Percentiles rank a stretch among this genome's conserved stretches.
These are phyloP conservation scores for Florisuga fusca DNA, from an alignment of 2,797 vertebrate genomes.

Conservation along the genomic window DNA sequence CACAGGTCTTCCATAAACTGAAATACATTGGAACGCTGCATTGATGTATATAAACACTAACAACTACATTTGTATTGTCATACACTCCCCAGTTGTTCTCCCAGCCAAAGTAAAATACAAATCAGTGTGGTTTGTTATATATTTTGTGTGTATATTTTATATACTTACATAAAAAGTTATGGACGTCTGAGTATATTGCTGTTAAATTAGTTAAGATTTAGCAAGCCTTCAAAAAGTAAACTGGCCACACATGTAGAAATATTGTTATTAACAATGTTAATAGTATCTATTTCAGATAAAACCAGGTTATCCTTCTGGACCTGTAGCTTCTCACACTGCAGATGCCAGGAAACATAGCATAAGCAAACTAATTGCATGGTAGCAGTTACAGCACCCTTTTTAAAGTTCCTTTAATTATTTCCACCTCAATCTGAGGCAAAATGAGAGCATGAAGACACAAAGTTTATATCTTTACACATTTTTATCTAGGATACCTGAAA, in stretches of 20 bases:
- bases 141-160: background rate
- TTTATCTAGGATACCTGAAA: accelerated
- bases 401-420: background rate
- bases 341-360: background rate
- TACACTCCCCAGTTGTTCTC: background rate
- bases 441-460: background rate
- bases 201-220: background rate
- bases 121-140: background rate
- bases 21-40: background rate
- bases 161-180: background rate
- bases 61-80: background rate
- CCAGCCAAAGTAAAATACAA: background rate
- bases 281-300: background rate
- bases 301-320: background rate
- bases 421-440: background rate
- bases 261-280: background rate
- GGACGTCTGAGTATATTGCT: background rate
- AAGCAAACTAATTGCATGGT: background rate
- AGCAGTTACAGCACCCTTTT: background rate
- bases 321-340: background rate
- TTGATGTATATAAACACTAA: background rate
- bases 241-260: background rate
- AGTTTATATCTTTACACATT: background rate
- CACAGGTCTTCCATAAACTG: background rate
- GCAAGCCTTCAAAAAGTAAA: background rate